Conservation (phyloP, 2,113 vertebrate species). For the Phaetusa simplex region DNA sequence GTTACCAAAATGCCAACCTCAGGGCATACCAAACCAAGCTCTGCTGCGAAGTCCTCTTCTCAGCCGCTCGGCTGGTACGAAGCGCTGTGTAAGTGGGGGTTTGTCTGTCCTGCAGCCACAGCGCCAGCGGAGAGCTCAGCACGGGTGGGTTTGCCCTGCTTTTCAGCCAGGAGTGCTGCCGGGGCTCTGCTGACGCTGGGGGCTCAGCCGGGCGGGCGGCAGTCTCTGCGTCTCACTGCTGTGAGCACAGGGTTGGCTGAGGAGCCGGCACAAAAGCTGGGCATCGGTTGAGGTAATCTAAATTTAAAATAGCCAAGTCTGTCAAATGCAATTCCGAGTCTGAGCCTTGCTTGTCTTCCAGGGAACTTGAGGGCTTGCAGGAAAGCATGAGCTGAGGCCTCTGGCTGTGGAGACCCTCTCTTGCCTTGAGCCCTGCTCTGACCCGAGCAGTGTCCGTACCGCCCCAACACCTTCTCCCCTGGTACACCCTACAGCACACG, state of each 20-base stretch:
- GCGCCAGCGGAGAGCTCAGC: not conserved
- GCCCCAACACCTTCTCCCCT: not conserved
- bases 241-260: not conserved
- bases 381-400: not conserved
- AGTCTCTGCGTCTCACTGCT: not conserved
- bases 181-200: not conserved
- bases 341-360: not conserved
- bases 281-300: not conserved
- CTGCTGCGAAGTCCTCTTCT: not conserved
- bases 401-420: not conserved
- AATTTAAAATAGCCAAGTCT: not conserved
- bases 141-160: not conserved
- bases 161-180: not conserved
- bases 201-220: fast-evolving
- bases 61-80: not conserved
- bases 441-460: not conserved
- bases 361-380: not conserved
- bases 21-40: not conserved
- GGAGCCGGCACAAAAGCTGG: not conserved
- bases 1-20: not conserved
- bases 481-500: fast-evolving
- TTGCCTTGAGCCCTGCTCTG: not conserved
- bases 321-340: not conserved
- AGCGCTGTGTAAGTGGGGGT: not conserved
- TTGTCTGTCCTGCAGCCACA: not conserved